Conservation (phyloP, 2,113 vertebrate genomes). For the Procapra przewalskii region DNA sequence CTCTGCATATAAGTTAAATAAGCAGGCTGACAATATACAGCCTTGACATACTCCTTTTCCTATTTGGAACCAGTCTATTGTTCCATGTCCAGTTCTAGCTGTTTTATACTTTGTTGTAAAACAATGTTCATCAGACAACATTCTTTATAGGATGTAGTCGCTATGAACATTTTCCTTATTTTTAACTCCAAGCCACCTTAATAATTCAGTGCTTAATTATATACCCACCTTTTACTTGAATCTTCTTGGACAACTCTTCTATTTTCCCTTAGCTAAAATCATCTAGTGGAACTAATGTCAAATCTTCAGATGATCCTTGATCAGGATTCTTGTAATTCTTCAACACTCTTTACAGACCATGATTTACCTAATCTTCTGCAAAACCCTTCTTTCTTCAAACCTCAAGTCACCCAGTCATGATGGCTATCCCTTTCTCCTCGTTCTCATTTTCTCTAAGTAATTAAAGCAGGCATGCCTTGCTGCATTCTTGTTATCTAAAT, state of each 20-base stretch:
- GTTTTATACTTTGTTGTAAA: background rate
- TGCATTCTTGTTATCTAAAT: background rate
- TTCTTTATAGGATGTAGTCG: too few species aligned
- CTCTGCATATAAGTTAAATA: background rate
- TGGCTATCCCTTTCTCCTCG: accelerated
- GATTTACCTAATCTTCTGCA: background rate
- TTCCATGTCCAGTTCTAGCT: background rate
- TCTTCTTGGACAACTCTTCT: background rate
- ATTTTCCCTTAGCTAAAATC: background rate
- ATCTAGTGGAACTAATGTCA: too few species aligned
- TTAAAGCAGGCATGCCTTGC: background rate
- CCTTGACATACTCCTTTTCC: background rate
- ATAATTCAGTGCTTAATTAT: background rate
- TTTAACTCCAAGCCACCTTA: background rate
- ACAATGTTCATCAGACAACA: background rate
- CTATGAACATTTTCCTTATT: background rate
- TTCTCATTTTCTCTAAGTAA: background rate
- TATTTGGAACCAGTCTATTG: background rate
- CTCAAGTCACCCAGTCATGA: accelerated
- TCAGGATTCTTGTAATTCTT: background rate
- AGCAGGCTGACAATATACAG: background rate
- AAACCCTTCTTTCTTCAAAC: background rate
- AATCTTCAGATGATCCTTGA: too few species aligned
- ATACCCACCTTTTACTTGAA: background rate
- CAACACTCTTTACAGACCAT: background rate